Percentiles rank a stretch among this genome's conserved stretches.
These are phyloP conservation scores for Carlito syrichta DNA, from an alignment of 2,113 vertebrate species.

Conservation along the genomic window DNA sequence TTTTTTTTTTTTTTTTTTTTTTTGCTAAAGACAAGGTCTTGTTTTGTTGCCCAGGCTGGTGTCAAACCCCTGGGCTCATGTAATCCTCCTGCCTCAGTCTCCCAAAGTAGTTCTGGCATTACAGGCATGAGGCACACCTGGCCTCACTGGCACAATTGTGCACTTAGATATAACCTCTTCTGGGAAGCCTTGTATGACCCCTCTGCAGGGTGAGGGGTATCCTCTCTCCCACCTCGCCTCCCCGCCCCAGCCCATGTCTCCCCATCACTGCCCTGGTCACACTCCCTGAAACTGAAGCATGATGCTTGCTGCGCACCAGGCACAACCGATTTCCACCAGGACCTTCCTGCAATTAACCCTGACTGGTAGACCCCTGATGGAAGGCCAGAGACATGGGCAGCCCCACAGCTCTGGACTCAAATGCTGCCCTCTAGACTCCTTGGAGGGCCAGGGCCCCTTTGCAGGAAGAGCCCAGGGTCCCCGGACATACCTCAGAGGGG, in stretches of 20 bases:
- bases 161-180: background rate
- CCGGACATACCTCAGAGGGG: constrained; percentile 83
- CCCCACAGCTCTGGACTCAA: background rate
- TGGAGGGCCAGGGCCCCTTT: background rate
- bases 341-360: background rate
- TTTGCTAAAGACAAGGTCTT: too few relatives aligned
- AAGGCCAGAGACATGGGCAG: background rate
- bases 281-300: background rate
- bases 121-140: too few relatives aligned
- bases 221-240: background rate
- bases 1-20: too few relatives aligned
- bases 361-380: background rate
- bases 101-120: too few relatives aligned
- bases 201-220: background rate
- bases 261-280: background rate
- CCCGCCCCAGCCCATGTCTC: background rate
- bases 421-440: background rate
- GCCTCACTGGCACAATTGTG: background rate
- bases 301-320: background rate
- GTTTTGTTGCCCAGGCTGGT: too few relatives aligned
- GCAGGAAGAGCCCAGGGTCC: background rate
- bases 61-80: too few relatives aligned
- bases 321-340: background rate
- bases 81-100: too few relatives aligned
- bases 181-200: background rate